Conservation (phyloP, 2,888 invertebrate genomes). For the Yponomeuta evonymella region DNA sequence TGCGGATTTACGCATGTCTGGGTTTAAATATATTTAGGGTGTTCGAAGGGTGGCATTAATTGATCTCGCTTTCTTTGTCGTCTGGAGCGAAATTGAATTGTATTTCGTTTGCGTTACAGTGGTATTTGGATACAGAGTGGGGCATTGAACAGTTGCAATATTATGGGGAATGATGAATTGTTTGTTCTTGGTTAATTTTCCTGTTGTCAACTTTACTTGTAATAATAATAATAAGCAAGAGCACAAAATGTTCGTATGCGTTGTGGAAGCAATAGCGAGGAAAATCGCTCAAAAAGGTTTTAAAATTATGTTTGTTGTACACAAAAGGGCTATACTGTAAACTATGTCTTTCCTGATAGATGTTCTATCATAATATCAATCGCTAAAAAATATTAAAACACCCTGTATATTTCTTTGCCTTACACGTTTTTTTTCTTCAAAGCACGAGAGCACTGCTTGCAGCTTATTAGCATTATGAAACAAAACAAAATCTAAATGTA, state of each 20-base stretch:
- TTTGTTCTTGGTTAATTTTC: background rate
- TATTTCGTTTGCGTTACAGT: background rate
- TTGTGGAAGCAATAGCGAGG: too few species aligned
- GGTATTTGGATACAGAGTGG: background rate
- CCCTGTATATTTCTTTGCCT: background rate
- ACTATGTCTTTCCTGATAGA: too few species aligned
- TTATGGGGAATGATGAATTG: conserved; percentile 1
- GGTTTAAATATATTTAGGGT: conserved; percentile 15
- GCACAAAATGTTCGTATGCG: background rate
- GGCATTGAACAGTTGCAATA: background rate
- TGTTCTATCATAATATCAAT: too few species aligned
- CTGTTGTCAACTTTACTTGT: background rate
- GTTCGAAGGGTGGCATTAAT: conserved; percentile 13
- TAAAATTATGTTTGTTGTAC: too few species aligned
- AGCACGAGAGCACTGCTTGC: background rate
- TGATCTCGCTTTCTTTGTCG: background rate
- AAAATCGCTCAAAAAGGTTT: too few species aligned
- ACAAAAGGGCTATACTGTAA: too few species aligned
- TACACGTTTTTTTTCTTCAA: background rate
- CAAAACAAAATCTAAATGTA: background rate
- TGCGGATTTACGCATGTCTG: conserved; percentile 6
- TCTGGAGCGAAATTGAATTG: background rate
- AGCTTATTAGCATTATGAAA: background rate
- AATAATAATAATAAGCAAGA: background rate
- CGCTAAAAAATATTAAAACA: background rate